phyloP scores from a whole-genome alignment of 2,113 vertebrate genomes.

The Pseudopodoces humilis region DNA sequence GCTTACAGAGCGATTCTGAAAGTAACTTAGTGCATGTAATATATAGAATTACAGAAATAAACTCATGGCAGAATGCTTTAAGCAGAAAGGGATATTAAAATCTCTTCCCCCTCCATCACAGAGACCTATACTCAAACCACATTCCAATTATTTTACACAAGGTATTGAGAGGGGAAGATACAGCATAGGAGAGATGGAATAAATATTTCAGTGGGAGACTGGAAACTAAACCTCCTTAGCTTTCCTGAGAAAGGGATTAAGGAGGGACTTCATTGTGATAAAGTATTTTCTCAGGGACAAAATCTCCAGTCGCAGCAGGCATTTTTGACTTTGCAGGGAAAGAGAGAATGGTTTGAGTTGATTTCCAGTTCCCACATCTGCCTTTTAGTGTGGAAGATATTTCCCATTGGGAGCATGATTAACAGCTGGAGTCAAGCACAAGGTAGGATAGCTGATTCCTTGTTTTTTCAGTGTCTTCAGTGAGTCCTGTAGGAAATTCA shows the following conservation, averaged over 20 bases:
- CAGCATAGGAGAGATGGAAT: background rate
- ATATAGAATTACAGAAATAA: background rate
- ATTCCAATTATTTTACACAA: background rate
- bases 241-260: background rate
- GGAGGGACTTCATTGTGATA: background rate
- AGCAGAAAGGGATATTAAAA: background rate
- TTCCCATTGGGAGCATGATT: background rate
- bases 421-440: background rate
- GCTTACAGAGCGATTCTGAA: background rate
- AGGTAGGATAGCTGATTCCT: background rate
- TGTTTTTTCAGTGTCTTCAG: background rate
- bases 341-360: background rate
- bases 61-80: background rate
- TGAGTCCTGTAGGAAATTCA: background rate
- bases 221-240: background rate
- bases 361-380: background rate
- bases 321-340: background rate
- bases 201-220: background rate
- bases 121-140: background rate
- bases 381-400: background rate
- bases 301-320: background rate
- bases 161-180: background rate
- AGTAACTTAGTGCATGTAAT: background rate
- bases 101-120: rapidly evolving
- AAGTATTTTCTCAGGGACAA: background rate